Conservation (phyloP, 1,140 invertebrate genomes). For the Capitella teleta region DNA sequence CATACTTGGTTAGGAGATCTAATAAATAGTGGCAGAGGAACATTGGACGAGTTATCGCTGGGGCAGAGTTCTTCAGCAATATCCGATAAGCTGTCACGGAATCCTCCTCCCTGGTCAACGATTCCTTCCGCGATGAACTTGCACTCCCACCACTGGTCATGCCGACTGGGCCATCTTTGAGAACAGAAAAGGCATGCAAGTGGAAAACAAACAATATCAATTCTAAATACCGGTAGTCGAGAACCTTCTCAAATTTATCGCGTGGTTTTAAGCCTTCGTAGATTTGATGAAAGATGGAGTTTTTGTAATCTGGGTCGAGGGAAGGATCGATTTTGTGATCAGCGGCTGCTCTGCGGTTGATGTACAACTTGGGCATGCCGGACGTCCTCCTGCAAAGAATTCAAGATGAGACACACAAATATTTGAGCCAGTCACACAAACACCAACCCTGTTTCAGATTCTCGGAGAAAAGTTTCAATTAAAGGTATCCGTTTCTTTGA, state of each 20-base stretch:
- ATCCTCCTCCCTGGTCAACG: slow-evolving; percentile 43
- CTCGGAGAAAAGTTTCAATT: slow-evolving; percentile 34
- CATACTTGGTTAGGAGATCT: slow-evolving; percentile 39
- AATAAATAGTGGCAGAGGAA: slow-evolving; percentile 37
- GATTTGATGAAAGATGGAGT: slow-evolving; percentile 34
- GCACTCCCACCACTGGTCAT: slow-evolving; percentile 44
- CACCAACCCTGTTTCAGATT: slow-evolving; percentile 30
- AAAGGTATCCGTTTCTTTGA: slow-evolving; percentile 33
- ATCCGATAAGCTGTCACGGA: slow-evolving; percentile 41
- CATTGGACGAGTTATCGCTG: slow-evolving; percentile 19
- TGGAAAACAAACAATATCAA: not conserved
- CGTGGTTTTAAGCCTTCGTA: slow-evolving; percentile 37
- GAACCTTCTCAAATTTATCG: slow-evolving; percentile 22
- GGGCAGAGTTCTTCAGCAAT: slow-evolving; percentile 42
- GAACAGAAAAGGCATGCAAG: no score
- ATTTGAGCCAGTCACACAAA: not conserved
- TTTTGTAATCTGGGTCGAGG: slow-evolving; percentile 26
- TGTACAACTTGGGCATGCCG: slow-evolving; percentile 27
- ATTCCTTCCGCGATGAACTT: slow-evolving; percentile 42
- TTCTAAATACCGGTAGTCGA: slow-evolving; percentile 31
- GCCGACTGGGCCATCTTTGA: slow-evolving; percentile 29
- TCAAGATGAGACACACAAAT: not conserved
- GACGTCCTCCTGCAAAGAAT: slow-evolving; percentile 6
- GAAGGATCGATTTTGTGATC: slow-evolving; percentile 32
- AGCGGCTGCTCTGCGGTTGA: slow-evolving; percentile 33